Evolutionary conservation across 2,113 vertebrate genomes (phyloP), one percentile per base, ranked within the genome.

Genomic region (Drymodes brunneopygia): DNA sequence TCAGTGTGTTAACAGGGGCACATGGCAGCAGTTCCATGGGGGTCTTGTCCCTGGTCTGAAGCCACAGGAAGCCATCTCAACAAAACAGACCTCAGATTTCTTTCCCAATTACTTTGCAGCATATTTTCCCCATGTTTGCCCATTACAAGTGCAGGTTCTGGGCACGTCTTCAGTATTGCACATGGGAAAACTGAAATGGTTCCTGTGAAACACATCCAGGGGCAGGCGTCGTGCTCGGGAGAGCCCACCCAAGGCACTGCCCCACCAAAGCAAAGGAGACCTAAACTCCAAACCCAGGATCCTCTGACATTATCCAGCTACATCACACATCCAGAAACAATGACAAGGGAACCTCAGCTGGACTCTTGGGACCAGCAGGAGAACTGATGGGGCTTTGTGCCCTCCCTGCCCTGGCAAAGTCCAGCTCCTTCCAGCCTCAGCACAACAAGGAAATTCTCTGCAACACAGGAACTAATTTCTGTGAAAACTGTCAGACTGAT

Each of bases 201-300:
- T n/a, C 22, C 62, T 13, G 27, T 31, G 14, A 18, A 66, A 25
- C 29, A 53, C 38, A 23, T 22, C n/a, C 24, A 14, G 35, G 65
- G 58, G 66, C 70, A 70, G 54, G 29, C 11, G 0, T 2, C 0
- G 0, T 11, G 4, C 11, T 31, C 2, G 6, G 56, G 23, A 36
- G 74, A 90, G 74, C 62, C 48, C 72, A 8, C 27, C 15, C 50
- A 21, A 0, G 2, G 7, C 45, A 4, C 64, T 45, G 50, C 25
- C 72, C 72, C 48, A 44, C 40, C 38, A 38, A 23, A 58, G 1
- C 77, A n/a, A 73, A 57, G 45, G 58, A 57, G 12, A 58, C 42
- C n/a, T 71, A 23, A 14, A 29, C 33, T 78, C 66, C 47, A 42
- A 18, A 31, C 6, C 1, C 5, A 5, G 60, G 29, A 23, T 65